Percentiles rank a stretch among this genome's conserved stretches.
phyloP scores from a whole-genome alignment of 2,797 vertebrate species.

The Anabas testudineus region DNA sequence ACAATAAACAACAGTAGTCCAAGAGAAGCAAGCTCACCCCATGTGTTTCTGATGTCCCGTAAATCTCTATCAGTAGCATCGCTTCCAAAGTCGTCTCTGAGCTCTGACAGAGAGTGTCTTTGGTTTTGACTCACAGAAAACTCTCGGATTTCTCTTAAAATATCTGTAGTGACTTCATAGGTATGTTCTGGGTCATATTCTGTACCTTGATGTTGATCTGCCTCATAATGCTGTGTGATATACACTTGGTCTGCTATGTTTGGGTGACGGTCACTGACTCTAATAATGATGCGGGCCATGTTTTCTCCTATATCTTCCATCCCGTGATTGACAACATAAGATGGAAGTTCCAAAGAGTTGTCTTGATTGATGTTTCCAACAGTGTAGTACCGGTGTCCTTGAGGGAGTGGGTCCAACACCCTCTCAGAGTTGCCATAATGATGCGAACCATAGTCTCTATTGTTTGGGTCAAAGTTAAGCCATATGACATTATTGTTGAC shows the following conservation, averaged over 20 bases:
- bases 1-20: constrained; percentile 73
- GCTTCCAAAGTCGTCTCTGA: constrained; percentile 53
- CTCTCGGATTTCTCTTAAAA: constrained; percentile 61
- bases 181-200: constrained; percentile 68
- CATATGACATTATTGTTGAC: constrained; percentile 38
- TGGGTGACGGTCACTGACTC: too few relatives aligned
- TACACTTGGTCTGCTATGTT: constrained; percentile 64
- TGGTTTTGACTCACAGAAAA: constrained; percentile 52
- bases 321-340: constrained; percentile 40
- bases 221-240: constrained; percentile 71
- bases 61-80: constrained; percentile 21
- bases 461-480: constrained; percentile 64
- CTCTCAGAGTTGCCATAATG: constrained; percentile 71
- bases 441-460: constrained; percentile 62
- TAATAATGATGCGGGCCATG: constrained; percentile 69
- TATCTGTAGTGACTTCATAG: constrained; percentile 58
- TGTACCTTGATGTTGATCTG: constrained; percentile 27
- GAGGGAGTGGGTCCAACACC: constrained; percentile 41
- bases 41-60: constrained; percentile 30
- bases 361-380: constrained; percentile 64
- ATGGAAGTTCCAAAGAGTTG: constrained; percentile 37
- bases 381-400: constrained; percentile 64
- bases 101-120: constrained; percentile 13
- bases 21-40: constrained; percentile 60
- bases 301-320: constrained; percentile 29